Evolutionary conservation across 2,113 vertebrate genomes (phyloP).

Genomic region (Scomber japonicus): DNA sequence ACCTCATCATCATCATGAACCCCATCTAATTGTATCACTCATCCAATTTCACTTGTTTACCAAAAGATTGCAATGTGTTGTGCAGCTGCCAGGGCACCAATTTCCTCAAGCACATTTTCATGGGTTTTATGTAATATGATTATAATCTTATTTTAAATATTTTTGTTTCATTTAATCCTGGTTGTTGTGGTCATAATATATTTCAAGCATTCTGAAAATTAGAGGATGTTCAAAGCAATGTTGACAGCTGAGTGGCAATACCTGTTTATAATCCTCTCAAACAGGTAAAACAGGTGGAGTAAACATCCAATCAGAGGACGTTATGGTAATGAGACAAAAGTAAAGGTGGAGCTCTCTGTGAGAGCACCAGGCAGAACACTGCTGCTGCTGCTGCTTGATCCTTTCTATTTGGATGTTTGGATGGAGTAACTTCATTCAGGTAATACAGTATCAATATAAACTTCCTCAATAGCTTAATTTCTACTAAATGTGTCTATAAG

Average conservation of each 20-base stretch:
- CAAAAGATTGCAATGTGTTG: background rate
- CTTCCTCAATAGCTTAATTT: background rate
- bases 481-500: background rate
- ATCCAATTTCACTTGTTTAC: slow-evolving; percentile 27
- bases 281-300: slow-evolving; percentile 42
- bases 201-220: background rate
- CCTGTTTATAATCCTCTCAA: background rate
- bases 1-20: background rate
- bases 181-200: background rate
- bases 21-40: background rate
- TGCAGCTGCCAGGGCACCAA: background rate
- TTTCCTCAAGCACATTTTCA: background rate
- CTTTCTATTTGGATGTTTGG: slow-evolving; percentile 24
- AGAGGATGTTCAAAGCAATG: background rate
- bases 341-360: slow-evolving; percentile 16
- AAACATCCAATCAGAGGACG: slow-evolving; percentile 38
- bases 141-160: background rate
- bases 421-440: slow-evolving; percentile 36
- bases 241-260: slow-evolving; percentile 15
- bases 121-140: background rate
- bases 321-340: slow-evolving; percentile 19
- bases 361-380: background rate
- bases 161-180: background rate
- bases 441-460: slow-evolving; percentile 9
- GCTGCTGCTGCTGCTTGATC: background rate